Evolutionary conservation across 2,888 invertebrate species (phyloP).

Genomic region (Liposcelis brunnea): DNA sequence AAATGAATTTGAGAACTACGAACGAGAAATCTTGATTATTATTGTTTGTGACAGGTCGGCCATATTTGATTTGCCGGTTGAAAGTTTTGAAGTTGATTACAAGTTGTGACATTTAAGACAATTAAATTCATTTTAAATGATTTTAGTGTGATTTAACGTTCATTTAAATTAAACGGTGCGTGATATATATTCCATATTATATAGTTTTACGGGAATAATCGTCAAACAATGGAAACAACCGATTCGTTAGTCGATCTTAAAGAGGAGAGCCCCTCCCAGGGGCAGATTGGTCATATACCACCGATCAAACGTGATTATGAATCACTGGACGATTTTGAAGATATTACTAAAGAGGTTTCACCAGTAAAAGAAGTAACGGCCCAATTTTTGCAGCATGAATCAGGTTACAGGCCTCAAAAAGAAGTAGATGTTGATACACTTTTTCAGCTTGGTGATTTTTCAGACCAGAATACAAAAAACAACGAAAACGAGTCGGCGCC

Average conservation of each 20-base stretch:
- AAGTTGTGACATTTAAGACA: too few relatives aligned
- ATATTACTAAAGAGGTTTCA: slow-evolving; percentile 43
- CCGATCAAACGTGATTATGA: slow-evolving; percentile 40
- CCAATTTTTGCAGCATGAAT: too few relatives aligned
- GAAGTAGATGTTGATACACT: too few relatives aligned
- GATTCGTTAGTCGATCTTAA: too few relatives aligned
- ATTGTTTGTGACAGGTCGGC: slow-evolving; percentile 6
- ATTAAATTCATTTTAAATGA: too few relatives aligned
- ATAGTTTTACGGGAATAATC: background rate
- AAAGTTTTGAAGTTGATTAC: background rate
- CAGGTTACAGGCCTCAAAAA: too few relatives aligned
- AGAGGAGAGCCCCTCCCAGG: slow-evolving; percentile 8
- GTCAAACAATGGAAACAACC: too few relatives aligned
- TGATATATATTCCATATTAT: background rate
- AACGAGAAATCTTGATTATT: background rate
- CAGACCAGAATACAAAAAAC: too few relatives aligned
- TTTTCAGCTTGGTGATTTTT: too few relatives aligned
- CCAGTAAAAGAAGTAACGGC: slow-evolving; percentile 17
- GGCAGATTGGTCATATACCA: slow-evolving; percentile 7
- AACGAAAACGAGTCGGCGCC: too few relatives aligned
- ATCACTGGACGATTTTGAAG: slow-evolving; percentile 57
- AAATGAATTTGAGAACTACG: too few relatives aligned
- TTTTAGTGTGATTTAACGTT: too few relatives aligned
- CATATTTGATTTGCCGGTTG: slow-evolving; percentile 8
- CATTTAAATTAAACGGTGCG: background rate